phyloP scores from a whole-genome alignment of 2,797 vertebrate species.

The Staurois parvus region DNA sequence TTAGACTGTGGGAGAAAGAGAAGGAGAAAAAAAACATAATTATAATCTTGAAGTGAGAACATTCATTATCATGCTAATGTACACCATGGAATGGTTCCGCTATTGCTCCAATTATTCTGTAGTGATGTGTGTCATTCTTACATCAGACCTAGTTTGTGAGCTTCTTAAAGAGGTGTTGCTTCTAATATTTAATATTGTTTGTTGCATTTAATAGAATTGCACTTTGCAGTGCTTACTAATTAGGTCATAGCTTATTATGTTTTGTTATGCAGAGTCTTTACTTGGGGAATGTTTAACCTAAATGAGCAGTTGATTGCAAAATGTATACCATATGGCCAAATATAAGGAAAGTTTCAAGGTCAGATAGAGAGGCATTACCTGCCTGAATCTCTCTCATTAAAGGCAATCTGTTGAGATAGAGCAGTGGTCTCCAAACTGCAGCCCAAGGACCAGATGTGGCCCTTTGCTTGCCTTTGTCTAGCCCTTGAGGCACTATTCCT shows the following conservation, averaged over 20 bases:
- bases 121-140: slow-evolving; percentile 66
- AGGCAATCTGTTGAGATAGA: background rate
- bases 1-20: slow-evolving; percentile 73
- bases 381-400: background rate
- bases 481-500: too few relatives aligned
- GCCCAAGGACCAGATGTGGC: too few relatives aligned
- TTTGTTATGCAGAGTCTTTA: background rate
- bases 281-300: background rate
- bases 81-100: slow-evolving; percentile 64
- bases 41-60: slow-evolving; percentile 77
- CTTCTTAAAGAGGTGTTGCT: slow-evolving; percentile 28
- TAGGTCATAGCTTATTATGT: background rate
- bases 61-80: slow-evolving; percentile 78
- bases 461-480: too few relatives aligned
- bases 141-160: slow-evolving; percentile 33
- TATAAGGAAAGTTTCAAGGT: background rate
- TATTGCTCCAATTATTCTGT: slow-evolving; percentile 65
- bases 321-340: background rate
- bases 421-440: too few relatives aligned
- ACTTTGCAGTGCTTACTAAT: background rate
- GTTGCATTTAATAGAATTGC: background rate
- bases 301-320: background rate
- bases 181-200: background rate
- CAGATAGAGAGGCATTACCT: background rate
- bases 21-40: slow-evolving; percentile 71